phyloP scores from a whole-genome alignment of 2,113 vertebrate species.

The Ameiurus melas region DNA sequence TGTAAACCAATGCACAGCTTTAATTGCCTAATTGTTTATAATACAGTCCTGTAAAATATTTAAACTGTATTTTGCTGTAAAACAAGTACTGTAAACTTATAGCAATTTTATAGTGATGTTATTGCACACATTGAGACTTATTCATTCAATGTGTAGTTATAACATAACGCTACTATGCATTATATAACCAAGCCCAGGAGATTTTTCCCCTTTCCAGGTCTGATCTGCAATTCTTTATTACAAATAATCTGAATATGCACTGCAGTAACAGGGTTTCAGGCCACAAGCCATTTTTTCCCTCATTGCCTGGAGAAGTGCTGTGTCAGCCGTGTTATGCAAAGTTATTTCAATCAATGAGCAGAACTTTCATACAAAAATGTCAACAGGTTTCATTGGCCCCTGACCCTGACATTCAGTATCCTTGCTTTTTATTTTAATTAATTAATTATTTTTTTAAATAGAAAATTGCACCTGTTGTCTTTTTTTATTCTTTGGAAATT shows the following conservation, averaged over 20 bases:
- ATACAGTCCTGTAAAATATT: neutral
- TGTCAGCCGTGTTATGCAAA: conserved; percentile 20
- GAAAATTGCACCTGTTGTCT: neutral
- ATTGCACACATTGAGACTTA: neutral
- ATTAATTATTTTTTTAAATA: neutral
- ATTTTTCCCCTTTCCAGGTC: neutral
- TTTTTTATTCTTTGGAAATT: neutral
- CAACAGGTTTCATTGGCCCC: neutral
- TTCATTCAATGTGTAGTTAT: neutral
- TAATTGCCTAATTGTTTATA: neutral
- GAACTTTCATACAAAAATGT: conserved; percentile 47
- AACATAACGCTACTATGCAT: neutral
- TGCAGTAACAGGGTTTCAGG: conserved; percentile 14
- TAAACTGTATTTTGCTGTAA: neutral
- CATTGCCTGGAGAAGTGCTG: conserved; percentile 18
- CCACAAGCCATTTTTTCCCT: conserved; percentile 40
- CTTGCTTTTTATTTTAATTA: too few relatives aligned
- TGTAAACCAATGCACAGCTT: neutral
- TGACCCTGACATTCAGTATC: neutral
- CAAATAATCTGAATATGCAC: conserved; percentile 60
- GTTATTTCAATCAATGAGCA: neutral
- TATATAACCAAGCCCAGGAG: neutral
- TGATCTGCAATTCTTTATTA: conserved; percentile 56
- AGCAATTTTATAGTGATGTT: neutral
- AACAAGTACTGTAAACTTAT: neutral